Evolutionary conservation across 2,888 invertebrate species (phyloP), one percentile per base, ranked within the genome.

Genomic region (Pemphredon lugubris): DNA sequence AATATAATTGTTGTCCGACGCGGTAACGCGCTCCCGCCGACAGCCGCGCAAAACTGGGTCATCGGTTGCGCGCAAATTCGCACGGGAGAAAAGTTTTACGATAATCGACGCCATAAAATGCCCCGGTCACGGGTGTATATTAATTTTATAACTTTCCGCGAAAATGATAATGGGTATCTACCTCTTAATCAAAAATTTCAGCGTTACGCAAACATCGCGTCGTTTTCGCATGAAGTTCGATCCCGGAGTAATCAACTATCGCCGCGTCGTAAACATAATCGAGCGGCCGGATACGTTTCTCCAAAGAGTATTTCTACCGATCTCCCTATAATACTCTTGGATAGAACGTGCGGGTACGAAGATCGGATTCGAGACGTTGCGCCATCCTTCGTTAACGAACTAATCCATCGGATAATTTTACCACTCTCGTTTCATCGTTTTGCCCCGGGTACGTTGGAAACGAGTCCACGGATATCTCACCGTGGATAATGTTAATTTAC

Each of bases 1-100:
- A 83, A 76, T 79, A 80, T 78, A 81, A 83, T 77, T 75, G 73
- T 75, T 75, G 71, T 77, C 40, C 64, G 64, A 6, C 51, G 55
- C 42, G 42, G 53, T 50, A 44, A 20, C 26, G 32, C 53, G 21
- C 50, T 21, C n/a, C 58, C 20, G 55, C 42, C 44, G 61, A 23
- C 54, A 16, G 26, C 16, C 40, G 26, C 45, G 51, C 55, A 47
- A 63, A 81, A 80, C 64, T 72, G 73, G 70, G 68, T 73, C 78
- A 66, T 76, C 67, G 67, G 63, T 71, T 59, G 67, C 65, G 70
- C 63, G 69, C 55, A 67, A 77, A 71, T 70, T 77, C 70, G 53
- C 67, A 37, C 37, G 51, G 30, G 45, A 57, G 44, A 57, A 68
- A 75, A 54, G 60, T 78, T 76, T 77, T 65, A 59, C 42, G 67